Base-by-base conservation (phyloP, 2,113 vertebrate genomes). In the Diadophis punctatus region DNA sequence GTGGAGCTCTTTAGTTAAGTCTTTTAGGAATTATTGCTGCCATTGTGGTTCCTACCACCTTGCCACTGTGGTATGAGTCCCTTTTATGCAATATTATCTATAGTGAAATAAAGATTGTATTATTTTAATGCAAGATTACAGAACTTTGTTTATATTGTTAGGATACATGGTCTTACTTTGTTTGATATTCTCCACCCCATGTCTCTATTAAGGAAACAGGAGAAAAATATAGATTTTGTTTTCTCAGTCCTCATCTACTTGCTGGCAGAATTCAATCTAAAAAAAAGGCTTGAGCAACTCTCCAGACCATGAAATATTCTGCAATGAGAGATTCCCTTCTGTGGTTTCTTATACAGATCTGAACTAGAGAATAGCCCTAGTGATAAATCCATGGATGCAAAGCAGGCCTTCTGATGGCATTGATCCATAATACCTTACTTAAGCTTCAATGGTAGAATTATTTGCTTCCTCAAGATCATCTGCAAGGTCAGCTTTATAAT, bases 241-340 rank as follows among this genome's bases (percentile, higher is more conserved):
- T 56, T n/a, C 27, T 11, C 8, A 34, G 18, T 48, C 22, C 14
- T 23, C n/a, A 52, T 88, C 0, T 27, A 58, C 55, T 84, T 93
- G 95, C 52, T 51, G 91, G 46, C 43, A 8, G 93, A 91, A 88
- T 95, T 49, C 53, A 90, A 96, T 95, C 95, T 95, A 90, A 96
- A 93, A 95, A 93, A 93, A 93, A 91, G n/a, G 74, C 84, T 46
- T 46, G 46, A 46, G 46, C 5, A 46, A 46, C 91, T 93, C n/a
- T 6, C 93, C 94, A 23, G 88, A 87, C 46, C 95, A 93, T 94
- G 95, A 94, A 94, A 90, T 95, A 46, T 95, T 93, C 91, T 94
- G 86, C 94, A 96, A 96, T 94, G 46, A 94, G 63, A n/a, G 46
- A 96, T 92, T n/a, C 90, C 90, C 95, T 94, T 92, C 91, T 58